These are phyloP conservation scores for Phocides pigmalion DNA, from an alignment of 1,140 invertebrate genomes.

Conservation along the genomic window DNA sequence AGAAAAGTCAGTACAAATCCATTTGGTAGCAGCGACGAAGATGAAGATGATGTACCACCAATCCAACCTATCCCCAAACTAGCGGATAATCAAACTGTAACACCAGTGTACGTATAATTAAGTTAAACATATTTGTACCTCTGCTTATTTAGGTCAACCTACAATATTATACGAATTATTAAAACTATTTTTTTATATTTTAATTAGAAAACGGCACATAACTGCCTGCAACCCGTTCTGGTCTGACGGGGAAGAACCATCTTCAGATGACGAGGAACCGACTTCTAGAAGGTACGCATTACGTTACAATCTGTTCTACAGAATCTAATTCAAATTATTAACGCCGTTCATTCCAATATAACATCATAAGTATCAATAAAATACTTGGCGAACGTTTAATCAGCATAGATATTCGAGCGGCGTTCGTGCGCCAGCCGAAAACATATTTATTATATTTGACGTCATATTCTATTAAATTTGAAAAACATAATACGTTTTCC, in stretches of 20 bases:
- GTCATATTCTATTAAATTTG: too few relatives aligned
- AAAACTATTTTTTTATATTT: slow-evolving; percentile 20
- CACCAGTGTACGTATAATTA: slow-evolving; percentile 56
- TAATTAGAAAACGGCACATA: slow-evolving; percentile 66
- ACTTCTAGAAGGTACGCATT: slow-evolving; percentile 51
- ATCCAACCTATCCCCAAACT: slow-evolving; percentile 46
- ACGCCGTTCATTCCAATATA: too few relatives aligned
- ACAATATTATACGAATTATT: too few relatives aligned
- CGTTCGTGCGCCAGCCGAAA: too few relatives aligned
- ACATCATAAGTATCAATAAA: too few relatives aligned
- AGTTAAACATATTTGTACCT: too few relatives aligned
- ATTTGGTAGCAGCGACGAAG: slow-evolving; percentile 88
- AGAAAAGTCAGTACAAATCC: slow-evolving; percentile 86
- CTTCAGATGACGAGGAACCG: slow-evolving; percentile 74
- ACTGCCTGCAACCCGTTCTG: slow-evolving; percentile 87
- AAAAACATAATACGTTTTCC: too few relatives aligned
- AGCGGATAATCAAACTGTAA: slow-evolving; percentile 44
- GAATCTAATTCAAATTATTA: too few relatives aligned
- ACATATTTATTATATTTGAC: too few relatives aligned
- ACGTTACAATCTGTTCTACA: background rate
- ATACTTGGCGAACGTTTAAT: too few relatives aligned
- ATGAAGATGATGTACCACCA: slow-evolving; percentile 82
- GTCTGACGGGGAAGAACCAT: slow-evolving; percentile 87
- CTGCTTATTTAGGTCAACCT: too few relatives aligned
- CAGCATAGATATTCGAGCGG: too few relatives aligned